A percentile compares a stretch with the other conserved stretches of the same genome.
Evolutionary conservation across 1,140 invertebrate genomes (phyloP).

Genomic region (Pissodes strobi): DNA sequence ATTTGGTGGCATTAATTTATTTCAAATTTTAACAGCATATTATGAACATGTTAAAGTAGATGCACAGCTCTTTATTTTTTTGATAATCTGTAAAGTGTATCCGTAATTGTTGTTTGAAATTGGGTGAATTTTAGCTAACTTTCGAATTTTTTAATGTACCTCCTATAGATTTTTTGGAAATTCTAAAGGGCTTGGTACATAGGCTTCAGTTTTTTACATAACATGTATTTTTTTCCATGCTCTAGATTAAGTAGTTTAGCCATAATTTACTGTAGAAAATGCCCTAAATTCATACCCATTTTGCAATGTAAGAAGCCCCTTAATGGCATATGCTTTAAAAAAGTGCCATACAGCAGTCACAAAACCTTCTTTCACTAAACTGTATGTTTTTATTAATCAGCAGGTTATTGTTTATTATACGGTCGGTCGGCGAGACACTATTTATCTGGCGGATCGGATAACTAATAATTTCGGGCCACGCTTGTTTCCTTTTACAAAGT

Average conservation of each 20-base stretch:
- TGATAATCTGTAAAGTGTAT: not conserved
- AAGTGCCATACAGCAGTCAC: not conserved
- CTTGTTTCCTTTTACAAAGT: too few species aligned
- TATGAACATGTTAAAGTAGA: not conserved
- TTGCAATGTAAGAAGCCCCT: not conserved
- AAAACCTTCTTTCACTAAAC: not conserved
- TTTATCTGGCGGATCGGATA: not conserved
- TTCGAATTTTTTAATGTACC: not conserved
- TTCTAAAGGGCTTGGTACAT: not conserved
- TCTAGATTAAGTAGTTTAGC: not conserved
- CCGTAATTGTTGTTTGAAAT: not conserved
- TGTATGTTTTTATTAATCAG: not conserved
- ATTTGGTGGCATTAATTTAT: not conserved
- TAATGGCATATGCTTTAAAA: not conserved
- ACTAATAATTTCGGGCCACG: not conserved
- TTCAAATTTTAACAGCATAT: not conserved
- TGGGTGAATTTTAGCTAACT: not conserved
- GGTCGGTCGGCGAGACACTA: too few species aligned
- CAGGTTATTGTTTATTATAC: not conserved
- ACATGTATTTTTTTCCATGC: not conserved
- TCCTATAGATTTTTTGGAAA: not conserved
- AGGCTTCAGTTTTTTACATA: not conserved
- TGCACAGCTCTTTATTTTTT: not conserved
- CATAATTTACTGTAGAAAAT: not conserved
- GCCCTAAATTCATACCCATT: not conserved